Evolutionary conservation across 2,888 invertebrate species (phyloP).

Genomic region (Linnaemya vulpina): DNA sequence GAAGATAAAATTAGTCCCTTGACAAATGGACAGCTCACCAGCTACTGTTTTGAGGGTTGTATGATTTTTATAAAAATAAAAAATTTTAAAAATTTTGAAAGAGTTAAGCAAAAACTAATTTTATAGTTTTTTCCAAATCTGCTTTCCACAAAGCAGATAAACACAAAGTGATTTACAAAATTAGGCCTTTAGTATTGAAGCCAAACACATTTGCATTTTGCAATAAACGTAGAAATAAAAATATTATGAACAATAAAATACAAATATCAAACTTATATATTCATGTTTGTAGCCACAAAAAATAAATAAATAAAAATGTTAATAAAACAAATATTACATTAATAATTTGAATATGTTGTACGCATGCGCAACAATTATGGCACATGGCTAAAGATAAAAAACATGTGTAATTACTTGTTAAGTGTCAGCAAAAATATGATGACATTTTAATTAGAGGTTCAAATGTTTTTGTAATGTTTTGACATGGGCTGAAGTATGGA

Average conservation of each 20-base stretch:
- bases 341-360: background rate
- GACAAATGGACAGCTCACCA: no score
- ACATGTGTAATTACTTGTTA: conserved; percentile 20
- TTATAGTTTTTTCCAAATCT: background rate
- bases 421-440: conserved; percentile 24
- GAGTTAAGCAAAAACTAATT: no score
- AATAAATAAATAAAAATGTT: no score
- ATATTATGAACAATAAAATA: background rate
- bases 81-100: no score
- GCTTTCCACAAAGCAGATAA: background rate
- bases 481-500: background rate
- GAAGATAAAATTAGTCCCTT: no score
- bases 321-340: no score
- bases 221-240: no score
- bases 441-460: conserved; percentile 34
- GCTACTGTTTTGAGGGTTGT: no score
- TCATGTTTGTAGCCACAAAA: background rate
- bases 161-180: no score
- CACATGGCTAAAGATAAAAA: conserved; percentile 1
- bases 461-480: background rate
- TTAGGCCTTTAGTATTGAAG: no score
- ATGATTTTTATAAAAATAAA: background rate
- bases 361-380: conserved; percentile 36
- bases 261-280: background rate
- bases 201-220: no score